phyloP scores from a whole-genome alignment of 2,113 vertebrate species.

The Acanthochromis polyacanthus region DNA sequence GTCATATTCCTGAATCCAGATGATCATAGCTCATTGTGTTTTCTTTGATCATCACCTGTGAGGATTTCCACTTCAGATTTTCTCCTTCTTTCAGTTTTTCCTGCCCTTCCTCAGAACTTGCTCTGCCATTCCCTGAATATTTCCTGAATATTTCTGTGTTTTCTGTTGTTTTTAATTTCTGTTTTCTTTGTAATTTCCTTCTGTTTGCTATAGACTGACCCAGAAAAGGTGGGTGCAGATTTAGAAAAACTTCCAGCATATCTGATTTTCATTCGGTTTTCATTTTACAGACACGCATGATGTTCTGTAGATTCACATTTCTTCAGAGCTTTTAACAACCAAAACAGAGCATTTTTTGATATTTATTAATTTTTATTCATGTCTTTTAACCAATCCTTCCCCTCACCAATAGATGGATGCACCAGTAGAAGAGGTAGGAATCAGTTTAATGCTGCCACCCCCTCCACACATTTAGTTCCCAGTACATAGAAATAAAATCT shows the following conservation, averaged over 20 bases:
- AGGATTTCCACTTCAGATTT: constrained; percentile 9
- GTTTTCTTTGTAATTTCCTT: constrained; percentile 25
- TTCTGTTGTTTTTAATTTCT: constrained; percentile 27
- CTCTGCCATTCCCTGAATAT: constrained; percentile 5
- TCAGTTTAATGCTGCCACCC: background rate
- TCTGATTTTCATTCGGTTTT: too few relatives aligned
- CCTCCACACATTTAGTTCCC: constrained; percentile 13
- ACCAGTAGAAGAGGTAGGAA: constrained; percentile 71
- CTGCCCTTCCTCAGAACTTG: constrained; percentile 1
- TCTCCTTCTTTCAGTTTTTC: background rate
- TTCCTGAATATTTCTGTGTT: background rate
- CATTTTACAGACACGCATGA: too few relatives aligned
- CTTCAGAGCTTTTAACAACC: too few relatives aligned
- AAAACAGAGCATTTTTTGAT: constrained; percentile 9
- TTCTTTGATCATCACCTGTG: constrained; percentile 21
- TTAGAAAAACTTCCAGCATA: background rate
- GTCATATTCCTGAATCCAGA: constrained; percentile 11
- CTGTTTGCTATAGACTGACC: constrained; percentile 72
- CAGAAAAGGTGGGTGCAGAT: constrained; percentile 65
- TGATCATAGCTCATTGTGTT: constrained; percentile 4
- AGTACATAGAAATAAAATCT: background rate
- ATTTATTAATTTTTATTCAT: constrained; percentile 42
- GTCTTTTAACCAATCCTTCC: constrained; percentile 31
- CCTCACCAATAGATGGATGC: constrained; percentile 65
- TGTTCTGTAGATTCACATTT: too few relatives aligned